Evolutionary conservation across 2,888 invertebrate genomes (phyloP), one percentile per base, ranked within the genome.

Genomic region (Napeogenes sylphis): DNA sequence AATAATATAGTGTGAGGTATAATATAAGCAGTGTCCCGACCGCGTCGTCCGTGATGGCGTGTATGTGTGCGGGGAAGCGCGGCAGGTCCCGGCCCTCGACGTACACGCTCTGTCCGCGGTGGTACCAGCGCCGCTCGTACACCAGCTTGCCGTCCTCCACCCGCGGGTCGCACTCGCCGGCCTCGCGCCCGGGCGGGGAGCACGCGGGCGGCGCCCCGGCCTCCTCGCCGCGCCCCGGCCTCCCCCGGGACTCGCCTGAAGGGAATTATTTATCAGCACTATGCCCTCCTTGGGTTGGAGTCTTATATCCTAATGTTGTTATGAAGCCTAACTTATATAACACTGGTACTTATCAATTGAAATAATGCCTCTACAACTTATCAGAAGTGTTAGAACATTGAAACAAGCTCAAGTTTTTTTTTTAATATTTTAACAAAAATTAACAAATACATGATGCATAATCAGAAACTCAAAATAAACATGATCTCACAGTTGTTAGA

Each of bases 61-160:
- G 96, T 79, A 98, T 98, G 71, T 97, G 95, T 1, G 95, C 98
- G 55, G 96, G 94, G 81, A 97, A 97, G 78, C 96, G 94, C 4
- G 95, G 92, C 77, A 95, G 90, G 71, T 98, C 98, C 69, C 95
- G 94, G 21, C 97, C 97, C 85, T 97, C 97, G 3, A 98, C 94
- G 83, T 95, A 97, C 45, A 98, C 95, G 68, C 96, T 95, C 87
- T 98, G 98, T 0, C 98, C 98, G 67, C 98, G 92, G 79, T 98
- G 98, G 88, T 95, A 98, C 98, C 98, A 98, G 79, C 97, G 93
- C 70, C 97, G 93, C 87, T 98, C 98, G 87, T 97, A 98, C 76
- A 97, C 91, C 65, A 99, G 90, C 88, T 98, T 97, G 59, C 98
- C 98, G 88, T 98, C 98, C 87, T 98, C 98, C 71, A 98, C 97